phyloP scores from a whole-genome alignment of 2,113 vertebrate species.

The Tretioscincus oriximinensis region DNA sequence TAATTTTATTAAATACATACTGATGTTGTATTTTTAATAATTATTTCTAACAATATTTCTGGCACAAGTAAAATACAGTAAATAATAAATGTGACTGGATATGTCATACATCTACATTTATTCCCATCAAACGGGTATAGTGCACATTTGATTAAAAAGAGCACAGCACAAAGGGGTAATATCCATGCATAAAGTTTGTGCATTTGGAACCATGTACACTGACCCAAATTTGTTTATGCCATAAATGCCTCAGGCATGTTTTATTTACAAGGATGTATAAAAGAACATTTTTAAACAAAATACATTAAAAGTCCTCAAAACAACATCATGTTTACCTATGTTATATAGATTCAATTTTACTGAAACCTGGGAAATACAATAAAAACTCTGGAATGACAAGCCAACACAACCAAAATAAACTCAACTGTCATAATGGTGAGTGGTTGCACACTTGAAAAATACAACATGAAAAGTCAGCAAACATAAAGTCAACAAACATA shows the following conservation, averaged over 20 bases:
- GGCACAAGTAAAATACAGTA: too few species aligned
- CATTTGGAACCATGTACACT: neutral
- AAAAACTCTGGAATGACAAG: neutral
- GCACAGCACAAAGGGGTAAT: neutral
- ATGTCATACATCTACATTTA: neutral
- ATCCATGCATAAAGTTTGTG: neutral
- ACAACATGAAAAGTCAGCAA: conserved; percentile 17
- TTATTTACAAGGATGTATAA: neutral
- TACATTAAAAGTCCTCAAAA: conserved; percentile 3
- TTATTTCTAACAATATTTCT: too few species aligned
- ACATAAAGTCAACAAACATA: neutral
- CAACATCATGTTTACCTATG: neutral
- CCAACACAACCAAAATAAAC: neutral
- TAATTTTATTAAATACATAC: too few species aligned
- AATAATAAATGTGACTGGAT: neutral
- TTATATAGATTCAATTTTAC: conserved; percentile 12
- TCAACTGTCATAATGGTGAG: neutral
- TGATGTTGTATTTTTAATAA: too few species aligned
- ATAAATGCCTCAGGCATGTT: neutral
- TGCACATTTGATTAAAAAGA: neutral
- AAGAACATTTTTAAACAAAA: conserved; percentile 1
- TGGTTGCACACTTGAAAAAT: conserved; percentile 12
- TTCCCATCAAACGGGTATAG: too few species aligned
- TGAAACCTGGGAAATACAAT: neutral
- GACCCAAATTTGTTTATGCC: neutral